Evolutionary conservation across 1,140 invertebrate species (phyloP), one percentile per base, ranked within the genome.

Genomic region (Drosophila erecta): DNA sequence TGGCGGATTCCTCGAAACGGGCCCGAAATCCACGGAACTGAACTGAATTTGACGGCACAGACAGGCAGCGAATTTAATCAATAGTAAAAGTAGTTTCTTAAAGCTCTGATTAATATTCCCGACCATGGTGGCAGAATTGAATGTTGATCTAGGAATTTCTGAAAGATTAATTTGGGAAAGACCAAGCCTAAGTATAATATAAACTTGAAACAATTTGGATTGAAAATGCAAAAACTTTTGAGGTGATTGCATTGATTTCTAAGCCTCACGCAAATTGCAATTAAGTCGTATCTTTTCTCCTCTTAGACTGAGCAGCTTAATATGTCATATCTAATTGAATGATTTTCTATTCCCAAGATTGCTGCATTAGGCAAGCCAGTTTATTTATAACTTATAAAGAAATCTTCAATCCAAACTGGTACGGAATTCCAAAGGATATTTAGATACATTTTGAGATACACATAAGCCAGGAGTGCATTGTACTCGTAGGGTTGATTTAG

Each of bases 61-160:
- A 3, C 35, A 41, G 17, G 66, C 38, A 44, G 67, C 54, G 38
- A 60, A 72, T 72, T 72, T 72, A 72, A 72, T 72, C 44, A 58
- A 20, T 35, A 4, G 6, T 1, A 35, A n/a, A 44, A 44, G 24
- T 20, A 37, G 3, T 5, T 12, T 10, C 20, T 61, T 61, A 61
- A 61, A 40, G 35, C 14, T 17, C 10, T 6, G 27, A 54, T 30
- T 12, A 11, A 27, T 20, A 4, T 30, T 15, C 27, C 3, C 11
- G 12, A 3, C n/a, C 2, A n/a, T 12, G 24, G 1, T 10, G n/a
- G 8, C 8, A 15, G 12, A 47, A 12, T 24, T 33, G 22, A 40
- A 47, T 22, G n/a, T 11, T 20, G 6, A 49, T 41, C 8, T 17
- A 17, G 14, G 10, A 3, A 38, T 38, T 47, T 20, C 11, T 1